Evolutionary conservation across 2,113 vertebrate species (phyloP).

Genomic region (Melospiza melodia): DNA sequence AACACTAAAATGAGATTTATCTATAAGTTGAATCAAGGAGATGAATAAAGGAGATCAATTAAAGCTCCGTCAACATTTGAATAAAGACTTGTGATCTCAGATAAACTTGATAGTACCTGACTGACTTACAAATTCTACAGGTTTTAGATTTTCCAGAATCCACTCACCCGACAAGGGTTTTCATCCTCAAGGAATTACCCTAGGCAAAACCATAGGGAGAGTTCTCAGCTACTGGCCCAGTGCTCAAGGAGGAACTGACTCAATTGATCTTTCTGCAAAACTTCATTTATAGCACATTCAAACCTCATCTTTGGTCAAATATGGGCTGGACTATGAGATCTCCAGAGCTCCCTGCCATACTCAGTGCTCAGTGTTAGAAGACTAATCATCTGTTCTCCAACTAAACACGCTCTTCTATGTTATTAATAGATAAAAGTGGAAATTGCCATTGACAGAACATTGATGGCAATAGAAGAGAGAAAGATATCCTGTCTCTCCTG

Average conservation of each 20-base stretch:
- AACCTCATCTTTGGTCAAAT: neutral
- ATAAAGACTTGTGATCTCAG: neutral
- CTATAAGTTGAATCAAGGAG: neutral
- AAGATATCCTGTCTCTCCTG: neutral
- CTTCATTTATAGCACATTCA: neutral
- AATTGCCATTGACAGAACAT: neutral
- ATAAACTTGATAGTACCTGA: fast-evolving
- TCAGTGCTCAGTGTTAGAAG: neutral
- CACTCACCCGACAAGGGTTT: neutral
- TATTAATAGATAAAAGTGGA: neutral
- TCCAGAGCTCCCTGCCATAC: neutral
- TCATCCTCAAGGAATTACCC: neutral
- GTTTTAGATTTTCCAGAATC: neutral
- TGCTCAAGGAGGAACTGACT: neutral
- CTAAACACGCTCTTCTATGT: neutral
- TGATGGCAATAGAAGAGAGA: neutral
- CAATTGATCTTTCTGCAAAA: neutral
- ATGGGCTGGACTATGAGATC: neutral
- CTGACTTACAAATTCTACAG: neutral
- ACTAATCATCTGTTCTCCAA: neutral
- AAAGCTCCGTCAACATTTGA: neutral
- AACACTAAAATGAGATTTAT: neutral
- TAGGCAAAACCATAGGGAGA: neutral
- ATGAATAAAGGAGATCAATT: neutral
- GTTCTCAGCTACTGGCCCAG: neutral